Conservation (phyloP, 2,113 vertebrate genomes). For the Myotis davidii region DNA sequence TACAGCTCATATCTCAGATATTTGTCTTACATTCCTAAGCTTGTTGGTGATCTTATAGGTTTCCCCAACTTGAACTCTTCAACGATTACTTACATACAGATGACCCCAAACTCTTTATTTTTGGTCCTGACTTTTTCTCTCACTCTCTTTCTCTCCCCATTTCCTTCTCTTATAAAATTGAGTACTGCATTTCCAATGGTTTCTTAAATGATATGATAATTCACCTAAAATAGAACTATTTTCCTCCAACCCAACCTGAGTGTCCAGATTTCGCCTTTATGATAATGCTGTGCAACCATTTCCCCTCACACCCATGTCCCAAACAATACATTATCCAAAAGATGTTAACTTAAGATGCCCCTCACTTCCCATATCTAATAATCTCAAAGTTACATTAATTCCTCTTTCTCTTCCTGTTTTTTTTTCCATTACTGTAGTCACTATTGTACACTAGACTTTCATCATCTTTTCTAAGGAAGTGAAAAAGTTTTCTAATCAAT, state of each 20-base stretch:
- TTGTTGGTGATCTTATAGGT: background rate
- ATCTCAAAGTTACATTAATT: background rate
- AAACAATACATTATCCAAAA: background rate
- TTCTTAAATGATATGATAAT: background rate
- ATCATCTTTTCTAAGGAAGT: background rate
- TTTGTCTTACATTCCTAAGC: background rate
- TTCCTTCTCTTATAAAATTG: background rate
- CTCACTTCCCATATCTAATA: background rate
- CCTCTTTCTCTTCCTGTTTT: background rate
- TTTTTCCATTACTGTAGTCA: background rate
- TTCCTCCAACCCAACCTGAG: background rate
- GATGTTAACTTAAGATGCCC: background rate
- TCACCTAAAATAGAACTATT: background rate
- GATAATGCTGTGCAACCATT: background rate
- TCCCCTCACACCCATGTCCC: background rate
- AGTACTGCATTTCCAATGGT: background rate
- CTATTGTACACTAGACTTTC: background rate
- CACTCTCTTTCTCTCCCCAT: background rate
- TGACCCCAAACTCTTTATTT: background rate
- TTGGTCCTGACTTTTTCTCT: background rate
- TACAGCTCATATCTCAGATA: background rate
- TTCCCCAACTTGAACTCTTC: background rate
- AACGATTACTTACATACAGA: background rate
- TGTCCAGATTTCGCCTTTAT: conserved; percentile 2
- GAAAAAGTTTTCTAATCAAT: background rate